A percentile compares a stretch with the other conserved stretches of the same genome.
phyloP scores from a whole-genome alignment of 2,888 invertebrate species.

The Cantharis lateralis region DNA sequence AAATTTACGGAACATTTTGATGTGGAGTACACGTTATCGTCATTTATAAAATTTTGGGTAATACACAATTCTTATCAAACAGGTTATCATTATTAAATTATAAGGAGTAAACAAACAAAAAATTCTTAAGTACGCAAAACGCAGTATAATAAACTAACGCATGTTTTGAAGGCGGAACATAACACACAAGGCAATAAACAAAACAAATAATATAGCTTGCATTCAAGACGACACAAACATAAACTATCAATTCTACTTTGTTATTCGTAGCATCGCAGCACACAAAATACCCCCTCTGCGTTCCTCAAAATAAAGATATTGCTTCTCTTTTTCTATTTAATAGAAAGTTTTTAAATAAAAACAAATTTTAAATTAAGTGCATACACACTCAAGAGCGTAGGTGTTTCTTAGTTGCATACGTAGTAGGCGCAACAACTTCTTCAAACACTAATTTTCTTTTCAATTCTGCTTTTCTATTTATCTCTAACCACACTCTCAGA shows the following conservation, averaged over 20 bases:
- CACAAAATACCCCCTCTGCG: background rate
- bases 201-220: background rate
- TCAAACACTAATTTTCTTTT: too few species aligned
- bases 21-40: background rate
- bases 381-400: background rate
- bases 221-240: background rate
- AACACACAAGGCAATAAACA: background rate
- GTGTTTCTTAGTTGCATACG: background rate
- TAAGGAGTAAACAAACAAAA: background rate
- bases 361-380: background rate
- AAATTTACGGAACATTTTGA: background rate
- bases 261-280: background rate
- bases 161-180: background rate
- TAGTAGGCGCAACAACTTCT: background rate
- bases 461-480: too few species aligned
- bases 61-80: background rate
- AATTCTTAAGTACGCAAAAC: background rate
- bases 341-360: background rate
- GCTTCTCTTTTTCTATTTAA: background rate
- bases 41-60: background rate
- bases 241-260: background rate
- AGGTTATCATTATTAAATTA: slow-evolving; percentile 3
- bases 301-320: background rate
- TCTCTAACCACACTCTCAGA: too few species aligned
- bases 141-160: background rate